These are phyloP conservation scores for Ectropis crepuscularia DNA, from an alignment of 2,888 invertebrate species.

Conservation along the genomic window DNA sequence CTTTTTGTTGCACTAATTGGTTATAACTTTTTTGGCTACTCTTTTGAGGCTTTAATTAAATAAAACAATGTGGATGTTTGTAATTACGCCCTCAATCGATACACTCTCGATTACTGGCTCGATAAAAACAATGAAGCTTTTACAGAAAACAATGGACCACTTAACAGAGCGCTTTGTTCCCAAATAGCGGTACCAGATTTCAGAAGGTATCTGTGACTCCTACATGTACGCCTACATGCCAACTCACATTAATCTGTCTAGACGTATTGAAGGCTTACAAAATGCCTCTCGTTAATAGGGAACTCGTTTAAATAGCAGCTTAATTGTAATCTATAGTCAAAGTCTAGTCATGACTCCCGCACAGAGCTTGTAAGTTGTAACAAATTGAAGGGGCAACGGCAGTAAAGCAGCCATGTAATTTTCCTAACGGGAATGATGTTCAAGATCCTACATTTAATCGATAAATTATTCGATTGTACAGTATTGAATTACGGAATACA, in stretches of 20 bases:
- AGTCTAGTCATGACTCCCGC: constrained; percentile 2
- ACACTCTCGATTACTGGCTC: constrained; percentile 44
- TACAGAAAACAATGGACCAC: constrained; percentile 55
- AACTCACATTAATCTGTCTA: constrained; percentile 51
- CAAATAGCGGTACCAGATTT: constrained; percentile 60
- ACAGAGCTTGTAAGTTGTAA: constrained; percentile 6
- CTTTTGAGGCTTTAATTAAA: constrained; percentile 23
- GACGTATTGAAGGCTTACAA: constrained; percentile 53
- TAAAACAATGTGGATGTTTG: constrained; percentile 28
- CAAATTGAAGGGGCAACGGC: neutral
- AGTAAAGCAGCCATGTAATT: constrained; percentile 19
- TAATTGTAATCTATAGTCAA: constrained; percentile 36
- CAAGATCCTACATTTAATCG: constrained; percentile 10
- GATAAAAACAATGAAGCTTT: constrained; percentile 56
- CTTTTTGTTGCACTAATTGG: neutral
- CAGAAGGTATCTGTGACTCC: constrained; percentile 64
- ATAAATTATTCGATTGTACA: constrained; percentile 23
- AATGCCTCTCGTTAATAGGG: constrained; percentile 55
- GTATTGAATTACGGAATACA: constrained; percentile 9
- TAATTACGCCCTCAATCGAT: constrained; percentile 32
- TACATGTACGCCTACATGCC: constrained; percentile 61
- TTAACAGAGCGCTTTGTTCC: constrained; percentile 53
- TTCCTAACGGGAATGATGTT: constrained; percentile 20
- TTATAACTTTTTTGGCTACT: constrained; percentile 7
- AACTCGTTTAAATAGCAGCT: constrained; percentile 45